Evolutionary conservation across 2,888 invertebrate species (phyloP).

Genomic region (Myopa tessellatipennis): DNA sequence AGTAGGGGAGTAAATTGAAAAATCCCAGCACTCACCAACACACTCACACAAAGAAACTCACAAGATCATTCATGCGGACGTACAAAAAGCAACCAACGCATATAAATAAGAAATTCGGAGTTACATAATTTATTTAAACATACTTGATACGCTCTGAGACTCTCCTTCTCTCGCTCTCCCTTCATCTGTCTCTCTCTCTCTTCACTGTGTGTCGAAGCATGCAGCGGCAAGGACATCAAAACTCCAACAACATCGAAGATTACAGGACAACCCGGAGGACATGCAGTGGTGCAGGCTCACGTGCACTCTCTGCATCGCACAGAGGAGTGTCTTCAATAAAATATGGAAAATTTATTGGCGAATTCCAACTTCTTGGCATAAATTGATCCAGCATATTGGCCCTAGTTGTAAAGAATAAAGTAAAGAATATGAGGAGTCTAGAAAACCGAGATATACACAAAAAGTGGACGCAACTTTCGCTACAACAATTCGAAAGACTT

Average conservation of each 20-base stretch:
- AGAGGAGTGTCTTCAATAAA: background rate
- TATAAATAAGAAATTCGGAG: background rate
- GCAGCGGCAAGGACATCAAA: background rate
- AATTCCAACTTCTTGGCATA: slow-evolving; percentile 16
- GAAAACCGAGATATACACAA: no score
- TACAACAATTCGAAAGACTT: no score
- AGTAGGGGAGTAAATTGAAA: slow-evolving; percentile 11
- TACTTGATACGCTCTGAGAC: background rate
- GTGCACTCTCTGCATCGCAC: background rate
- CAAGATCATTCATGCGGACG: slow-evolving; percentile 6
- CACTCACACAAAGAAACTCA: background rate
- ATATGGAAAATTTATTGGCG: slow-evolving; percentile 18
- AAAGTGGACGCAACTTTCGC: no score
- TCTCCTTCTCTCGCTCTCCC: background rate
- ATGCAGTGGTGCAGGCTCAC: slow-evolving; percentile 7
- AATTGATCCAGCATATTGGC: slow-evolving; percentile 23
- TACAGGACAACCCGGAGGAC: background rate
- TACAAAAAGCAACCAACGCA: background rate
- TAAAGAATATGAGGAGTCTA: background rate
- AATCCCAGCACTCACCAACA: slow-evolving; percentile 3
- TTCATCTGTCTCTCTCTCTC: background rate
- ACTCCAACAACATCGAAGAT: background rate
- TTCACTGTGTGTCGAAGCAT: no score
- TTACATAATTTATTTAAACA: slow-evolving; percentile 24
- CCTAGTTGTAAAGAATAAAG: no score